Conservation (phyloP, 2,113 vertebrate genomes). For the Ornithorhynchus anatinus region DNA sequence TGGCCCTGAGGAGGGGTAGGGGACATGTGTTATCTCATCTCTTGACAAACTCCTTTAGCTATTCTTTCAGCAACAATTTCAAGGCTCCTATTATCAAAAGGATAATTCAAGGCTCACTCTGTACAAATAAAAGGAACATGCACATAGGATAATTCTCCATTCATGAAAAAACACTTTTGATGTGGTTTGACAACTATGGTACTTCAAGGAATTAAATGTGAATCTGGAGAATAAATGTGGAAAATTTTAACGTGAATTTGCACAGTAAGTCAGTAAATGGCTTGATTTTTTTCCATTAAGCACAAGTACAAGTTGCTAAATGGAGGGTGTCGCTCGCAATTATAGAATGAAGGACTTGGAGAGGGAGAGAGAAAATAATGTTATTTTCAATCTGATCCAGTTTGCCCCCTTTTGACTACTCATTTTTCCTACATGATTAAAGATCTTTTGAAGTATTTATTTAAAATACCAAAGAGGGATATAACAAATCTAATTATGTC, state of each 20-base stretch:
- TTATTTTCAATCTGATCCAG: not conserved
- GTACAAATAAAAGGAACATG: conserved; percentile 4
- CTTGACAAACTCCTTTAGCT: not conserved
- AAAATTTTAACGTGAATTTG: too few species aligned
- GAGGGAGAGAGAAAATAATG: not conserved
- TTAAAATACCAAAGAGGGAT: conserved; percentile 4
- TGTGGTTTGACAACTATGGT: too few species aligned
- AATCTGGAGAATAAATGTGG: too few species aligned
- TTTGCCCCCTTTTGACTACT: not conserved
- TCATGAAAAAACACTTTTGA: not conserved
- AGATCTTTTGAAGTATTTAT: conserved; percentile 13
- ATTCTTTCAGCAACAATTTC: not conserved
- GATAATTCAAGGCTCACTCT: not conserved
- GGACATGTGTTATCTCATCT: not conserved
- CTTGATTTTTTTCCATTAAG: too few species aligned
- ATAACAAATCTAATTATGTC: conserved; percentile 24
- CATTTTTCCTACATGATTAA: too few species aligned
- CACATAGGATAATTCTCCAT: conserved; percentile 5
- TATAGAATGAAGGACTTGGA: too few species aligned
- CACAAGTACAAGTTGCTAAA: too few species aligned
- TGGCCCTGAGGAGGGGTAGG: not conserved
- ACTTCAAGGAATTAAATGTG: too few species aligned
- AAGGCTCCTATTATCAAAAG: not conserved
- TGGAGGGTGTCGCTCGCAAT: too few species aligned
- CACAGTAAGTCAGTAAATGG: too few species aligned